phyloP scores from a whole-genome alignment of 2,797 vertebrate species.

The Taeniopygia guttata region DNA sequence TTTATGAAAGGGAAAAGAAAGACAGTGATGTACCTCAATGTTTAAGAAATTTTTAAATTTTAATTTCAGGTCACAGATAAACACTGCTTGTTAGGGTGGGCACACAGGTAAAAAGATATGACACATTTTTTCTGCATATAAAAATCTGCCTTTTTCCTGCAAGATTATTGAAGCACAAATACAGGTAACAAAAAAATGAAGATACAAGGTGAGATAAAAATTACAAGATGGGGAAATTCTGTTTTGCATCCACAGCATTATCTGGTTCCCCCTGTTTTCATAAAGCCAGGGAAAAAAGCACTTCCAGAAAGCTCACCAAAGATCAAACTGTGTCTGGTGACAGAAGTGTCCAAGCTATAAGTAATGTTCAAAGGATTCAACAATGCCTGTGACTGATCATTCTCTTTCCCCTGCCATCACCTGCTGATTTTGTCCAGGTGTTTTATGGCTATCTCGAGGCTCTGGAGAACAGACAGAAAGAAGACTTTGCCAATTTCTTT shows the following conservation, averaged over 20 bases:
- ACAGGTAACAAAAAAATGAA: constrained; percentile 32
- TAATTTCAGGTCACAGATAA: neutral
- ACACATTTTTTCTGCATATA: neutral
- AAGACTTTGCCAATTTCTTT: constrained; percentile 85
- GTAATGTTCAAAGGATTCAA: constrained; percentile 89
- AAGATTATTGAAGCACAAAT: neutral
- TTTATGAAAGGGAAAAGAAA: neutral
- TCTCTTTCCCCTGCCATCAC: constrained; percentile 82
- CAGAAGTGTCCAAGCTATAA: constrained; percentile 86
- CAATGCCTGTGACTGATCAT: constrained; percentile 84
- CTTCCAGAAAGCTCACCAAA: constrained; percentile 84
- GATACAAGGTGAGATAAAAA: constrained; percentile 36
- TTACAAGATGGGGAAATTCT: constrained; percentile 31
- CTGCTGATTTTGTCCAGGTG: constrained; percentile 90
- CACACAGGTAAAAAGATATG: neutral
- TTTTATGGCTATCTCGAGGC: constrained; percentile 86
- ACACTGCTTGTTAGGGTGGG: neutral
- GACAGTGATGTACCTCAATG: neutral
- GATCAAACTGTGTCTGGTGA: constrained; percentile 93
- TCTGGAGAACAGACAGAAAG: constrained; percentile 84
- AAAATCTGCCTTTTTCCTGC: neutral
- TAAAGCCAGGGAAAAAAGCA: constrained; percentile 74
- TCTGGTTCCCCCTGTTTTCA: constrained; percentile 70
- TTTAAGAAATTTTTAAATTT: constrained; percentile 1
- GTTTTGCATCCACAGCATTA: constrained; percentile 48